Evolutionary conservation across 2,113 vertebrate genomes (phyloP), one percentile per base, ranked within the genome.

Genomic region (Crotalus tigris): DNA sequence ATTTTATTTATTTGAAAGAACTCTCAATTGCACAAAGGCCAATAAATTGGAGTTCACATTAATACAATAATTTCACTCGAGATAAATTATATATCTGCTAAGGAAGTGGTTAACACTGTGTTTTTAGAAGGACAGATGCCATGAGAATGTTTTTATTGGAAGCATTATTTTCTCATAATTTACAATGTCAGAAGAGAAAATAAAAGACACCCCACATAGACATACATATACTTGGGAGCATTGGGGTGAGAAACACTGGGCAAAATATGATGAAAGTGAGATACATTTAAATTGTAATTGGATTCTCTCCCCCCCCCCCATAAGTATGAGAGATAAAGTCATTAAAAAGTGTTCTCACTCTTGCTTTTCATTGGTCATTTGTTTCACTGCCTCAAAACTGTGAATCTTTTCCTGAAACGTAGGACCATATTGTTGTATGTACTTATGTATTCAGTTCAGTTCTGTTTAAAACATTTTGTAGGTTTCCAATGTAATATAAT

Each of bases 381-480:
- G 87, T 24, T 81, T 29, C 87, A n/a, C 64, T 75, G 49, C 57
- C 39, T 91, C 90, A 91, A 57, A 46, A 44, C 9, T 57, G 10
- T 91, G 54, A 81, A 91, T 26, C 19, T 10, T 91, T 39, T 24
- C 19, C 24, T 92, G 24, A 54, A 91, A 92, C 90, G 96, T 91
- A 94, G 92, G 57, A 81, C 24, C 90, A 39, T 58, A 91, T 88
- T 92, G 86, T 64, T 93, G 92, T 49, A 92, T 93, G 23, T 91
- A 57, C 85, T 94, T 92, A 17, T 39, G 59, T 61, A 90, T 91
- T 3, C 53, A 90, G 95, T 95, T 94, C 91, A 75, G 64, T 24
- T 88, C 87, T 81, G 7, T 81, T 81, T 44, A 44, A 81, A 81
- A 81, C 19, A 9, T 81, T 81, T 81, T 81, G 19, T 44, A 81